phyloP scores from a whole-genome alignment of 2,888 invertebrate species.

The Diadromus collaris region DNA sequence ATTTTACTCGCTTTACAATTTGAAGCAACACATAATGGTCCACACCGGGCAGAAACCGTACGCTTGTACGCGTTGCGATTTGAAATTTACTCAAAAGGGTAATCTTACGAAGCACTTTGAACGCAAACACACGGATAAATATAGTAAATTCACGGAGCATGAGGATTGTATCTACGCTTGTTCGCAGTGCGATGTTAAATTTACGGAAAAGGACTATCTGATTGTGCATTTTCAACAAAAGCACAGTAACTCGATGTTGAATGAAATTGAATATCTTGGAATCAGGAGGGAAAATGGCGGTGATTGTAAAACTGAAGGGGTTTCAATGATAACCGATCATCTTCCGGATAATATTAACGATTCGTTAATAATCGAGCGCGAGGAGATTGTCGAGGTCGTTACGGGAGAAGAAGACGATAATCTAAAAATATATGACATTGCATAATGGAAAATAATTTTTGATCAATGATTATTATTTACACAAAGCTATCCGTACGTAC shows the following conservation, averaged over 20 bases:
- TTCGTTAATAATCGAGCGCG: conserved; percentile 50
- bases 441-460: conserved; percentile 6
- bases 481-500: background rate
- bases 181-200: conserved; percentile 59
- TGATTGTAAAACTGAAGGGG: conserved; percentile 21
- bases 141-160: conserved; percentile 29
- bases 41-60: conserved; percentile 68
- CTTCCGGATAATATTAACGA: conserved; percentile 34
- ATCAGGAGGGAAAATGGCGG: conserved; percentile 26
- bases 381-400: conserved; percentile 53
- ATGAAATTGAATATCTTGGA: conserved; percentile 30
- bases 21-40: conserved; percentile 67
- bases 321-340: conserved; percentile 36
- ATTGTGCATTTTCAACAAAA: conserved; percentile 60
- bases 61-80: conserved; percentile 61
- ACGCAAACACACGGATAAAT: conserved; percentile 60
- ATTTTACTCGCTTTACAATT: conserved; percentile 65
- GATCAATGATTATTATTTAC: background rate
- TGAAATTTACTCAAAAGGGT: conserved; percentile 67
- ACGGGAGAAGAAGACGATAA: conserved; percentile 15
- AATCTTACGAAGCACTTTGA: conserved; percentile 64
- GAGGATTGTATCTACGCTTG: conserved; percentile 37
- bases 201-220: conserved; percentile 64
- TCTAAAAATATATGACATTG: conserved; percentile 34
- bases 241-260: conserved; percentile 46